phyloP scores from a whole-genome alignment of 1,140 invertebrate genomes.

The Olivierus martensii region DNA sequence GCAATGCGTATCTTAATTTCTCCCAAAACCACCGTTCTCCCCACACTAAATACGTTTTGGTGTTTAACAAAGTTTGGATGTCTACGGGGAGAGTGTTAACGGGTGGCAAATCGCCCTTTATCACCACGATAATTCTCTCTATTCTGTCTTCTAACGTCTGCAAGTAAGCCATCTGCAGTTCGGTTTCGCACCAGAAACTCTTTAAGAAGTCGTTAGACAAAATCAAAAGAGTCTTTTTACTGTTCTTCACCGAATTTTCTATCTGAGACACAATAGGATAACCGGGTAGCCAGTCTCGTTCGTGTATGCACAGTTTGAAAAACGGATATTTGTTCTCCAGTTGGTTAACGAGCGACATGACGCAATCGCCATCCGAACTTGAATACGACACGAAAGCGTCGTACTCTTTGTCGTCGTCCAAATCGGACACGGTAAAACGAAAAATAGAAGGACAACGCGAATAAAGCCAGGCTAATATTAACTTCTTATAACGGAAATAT shows the following conservation, averaged over 20 bases:
- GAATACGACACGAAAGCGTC: slow-evolving; percentile 79
- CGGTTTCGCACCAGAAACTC: slow-evolving; percentile 83
- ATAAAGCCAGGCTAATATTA: background rate
- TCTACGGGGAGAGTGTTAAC: slow-evolving; percentile 23
- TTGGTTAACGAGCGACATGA: slow-evolving; percentile 42
- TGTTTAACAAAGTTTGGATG: slow-evolving; percentile 16
- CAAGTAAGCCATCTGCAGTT: slow-evolving; percentile 61
- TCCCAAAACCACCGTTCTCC: slow-evolving; percentile 26
- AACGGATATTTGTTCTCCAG: slow-evolving; percentile 35
- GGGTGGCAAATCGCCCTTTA: slow-evolving; percentile 51
- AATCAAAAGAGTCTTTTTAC: slow-evolving; percentile 75
- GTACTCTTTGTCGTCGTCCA: slow-evolving; percentile 56
- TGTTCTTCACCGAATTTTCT: slow-evolving; percentile 72
- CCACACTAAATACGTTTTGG: slow-evolving; percentile 35
- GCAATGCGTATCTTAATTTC: slow-evolving; percentile 29
- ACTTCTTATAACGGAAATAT: too few relatives aligned
- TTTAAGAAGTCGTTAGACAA: slow-evolving; percentile 83
- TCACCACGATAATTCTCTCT: slow-evolving; percentile 54
- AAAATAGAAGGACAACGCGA: background rate
- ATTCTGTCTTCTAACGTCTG: slow-evolving; percentile 19
- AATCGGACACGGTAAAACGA: slow-evolving; percentile 33
- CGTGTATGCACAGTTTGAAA: slow-evolving; percentile 68
- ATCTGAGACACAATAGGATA: slow-evolving; percentile 72
- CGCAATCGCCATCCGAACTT: slow-evolving; percentile 52
- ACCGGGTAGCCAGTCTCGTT: slow-evolving; percentile 67